Conservation (phyloP, 1,140 invertebrate species). For the Nymphalis io region DNA sequence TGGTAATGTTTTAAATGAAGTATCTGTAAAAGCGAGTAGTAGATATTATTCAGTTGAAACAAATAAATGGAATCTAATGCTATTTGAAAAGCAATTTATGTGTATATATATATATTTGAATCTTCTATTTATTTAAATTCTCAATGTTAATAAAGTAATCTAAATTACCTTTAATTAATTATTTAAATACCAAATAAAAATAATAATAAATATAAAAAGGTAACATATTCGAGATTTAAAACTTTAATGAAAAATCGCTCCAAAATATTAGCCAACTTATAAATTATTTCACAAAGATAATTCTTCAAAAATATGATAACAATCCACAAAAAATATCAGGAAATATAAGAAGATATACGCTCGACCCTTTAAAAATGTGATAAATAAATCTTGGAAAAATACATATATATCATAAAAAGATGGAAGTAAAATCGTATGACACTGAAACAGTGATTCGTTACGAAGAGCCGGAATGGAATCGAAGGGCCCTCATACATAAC, state of each 20-base stretch:
- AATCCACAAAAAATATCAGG: background rate
- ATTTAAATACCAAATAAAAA: too few relatives aligned
- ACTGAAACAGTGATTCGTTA: conserved; percentile 53
- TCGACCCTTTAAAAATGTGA: conserved; percentile 19
- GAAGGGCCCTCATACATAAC: conserved; percentile 60
- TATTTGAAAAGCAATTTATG: too few relatives aligned
- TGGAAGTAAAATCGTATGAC: conserved; percentile 49
- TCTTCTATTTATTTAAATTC: too few relatives aligned
- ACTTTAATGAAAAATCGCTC: background rate
- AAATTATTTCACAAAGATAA: background rate
- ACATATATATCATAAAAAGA: conserved; percentile 32
- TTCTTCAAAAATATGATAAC: background rate
- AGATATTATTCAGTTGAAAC: too few relatives aligned
- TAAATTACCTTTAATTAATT: too few relatives aligned
- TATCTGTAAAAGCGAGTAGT: background rate
- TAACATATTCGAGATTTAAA: too few relatives aligned
- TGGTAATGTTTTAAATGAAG: too few relatives aligned
- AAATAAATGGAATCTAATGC: too few relatives aligned
- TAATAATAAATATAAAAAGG: too few relatives aligned
- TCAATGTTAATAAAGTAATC: too few relatives aligned
- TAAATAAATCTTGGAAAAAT: conserved; percentile 37
- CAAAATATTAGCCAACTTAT: background rate
- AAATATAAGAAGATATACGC: conserved; percentile 3
- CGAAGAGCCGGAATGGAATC: conserved; percentile 36
- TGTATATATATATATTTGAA: too few relatives aligned